Evolutionary conservation across 1,140 invertebrate species (phyloP).

Genomic region (Apis florea): DNA sequence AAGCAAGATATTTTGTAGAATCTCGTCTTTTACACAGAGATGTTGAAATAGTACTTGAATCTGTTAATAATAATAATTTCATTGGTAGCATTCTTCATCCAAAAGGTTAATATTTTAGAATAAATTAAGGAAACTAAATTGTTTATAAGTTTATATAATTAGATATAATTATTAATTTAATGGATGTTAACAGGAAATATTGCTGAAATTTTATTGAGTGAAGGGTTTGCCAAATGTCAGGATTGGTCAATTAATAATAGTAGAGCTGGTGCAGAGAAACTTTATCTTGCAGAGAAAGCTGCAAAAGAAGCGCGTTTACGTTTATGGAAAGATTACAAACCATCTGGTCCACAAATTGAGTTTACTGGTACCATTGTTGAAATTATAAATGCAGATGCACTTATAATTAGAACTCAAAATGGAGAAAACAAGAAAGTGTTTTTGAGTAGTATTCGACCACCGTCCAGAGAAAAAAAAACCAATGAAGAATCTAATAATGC

Average conservation of each 20-base stretch:
- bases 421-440: constrained; percentile 95
- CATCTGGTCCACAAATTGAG: constrained; percentile 85
- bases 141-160: background rate
- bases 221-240: constrained; percentile 98
- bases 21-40: constrained; percentile 94
- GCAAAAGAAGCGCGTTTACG: constrained; percentile 94
- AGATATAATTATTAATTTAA: background rate
- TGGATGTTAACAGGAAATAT: constrained; percentile 88
- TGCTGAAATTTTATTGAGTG: constrained; percentile 92
- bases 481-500: constrained; percentile 84
- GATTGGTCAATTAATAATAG: constrained; percentile 97
- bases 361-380: constrained; percentile 94
- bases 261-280: constrained; percentile 89
- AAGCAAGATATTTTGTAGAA: constrained; percentile 96
- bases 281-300: constrained; percentile 90
- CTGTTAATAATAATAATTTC: constrained; percentile 95
- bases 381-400: constrained; percentile 94
- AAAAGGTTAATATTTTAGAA: constrained; percentile 81
- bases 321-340: constrained; percentile 94
- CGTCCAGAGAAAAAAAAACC: constrained; percentile 83
- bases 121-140: background rate
- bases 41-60: constrained; percentile 95
- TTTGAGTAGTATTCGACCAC: constrained; percentile 96
- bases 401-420: constrained; percentile 91
- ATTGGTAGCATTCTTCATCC: constrained; percentile 97